Evolutionary conservation across 2,113 vertebrate species (phyloP).

Genomic region (Dicentrarchus labrax): DNA sequence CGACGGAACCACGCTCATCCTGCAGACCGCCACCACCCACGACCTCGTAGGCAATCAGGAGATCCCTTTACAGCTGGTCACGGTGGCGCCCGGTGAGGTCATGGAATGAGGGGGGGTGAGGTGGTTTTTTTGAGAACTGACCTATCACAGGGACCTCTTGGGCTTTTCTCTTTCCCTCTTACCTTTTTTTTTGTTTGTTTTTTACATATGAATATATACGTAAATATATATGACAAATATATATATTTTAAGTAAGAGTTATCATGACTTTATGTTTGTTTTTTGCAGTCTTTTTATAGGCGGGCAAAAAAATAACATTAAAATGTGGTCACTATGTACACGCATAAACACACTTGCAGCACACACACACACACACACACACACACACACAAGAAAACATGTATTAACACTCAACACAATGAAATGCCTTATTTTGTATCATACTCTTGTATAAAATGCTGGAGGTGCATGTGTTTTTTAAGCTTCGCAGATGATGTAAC

Average conservation of each 20-base stretch:
- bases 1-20: slow-evolving; percentile 97
- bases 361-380: slow-evolving; percentile 73
- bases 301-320: slow-evolving; percentile 91
- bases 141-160: slow-evolving; percentile 80
- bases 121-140: slow-evolving; percentile 70
- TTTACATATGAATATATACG: slow-evolving; percentile 87
- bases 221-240: slow-evolving; percentile 89
- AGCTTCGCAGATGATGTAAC: slow-evolving; percentile 90
- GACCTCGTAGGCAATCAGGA: slow-evolving; percentile 97
- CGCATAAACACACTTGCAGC: slow-evolving; percentile 55
- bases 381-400: slow-evolving; percentile 40
- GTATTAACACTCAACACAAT: slow-evolving; percentile 80
- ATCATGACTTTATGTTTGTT: slow-evolving; percentile 92
- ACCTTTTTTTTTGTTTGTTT: slow-evolving; percentile 67
- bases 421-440: slow-evolving; percentile 99
- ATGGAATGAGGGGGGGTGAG: slow-evolving; percentile 91
- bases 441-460: slow-evolving; percentile 99
- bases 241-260: slow-evolving; percentile 89
- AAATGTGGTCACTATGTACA: slow-evolving; percentile 94
- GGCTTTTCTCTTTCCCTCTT: slow-evolving; percentile 72
- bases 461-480: slow-evolving; percentile 98
- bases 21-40: slow-evolving; percentile 94
- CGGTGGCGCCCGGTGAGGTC: slow-evolving; percentile 97
- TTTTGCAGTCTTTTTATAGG: slow-evolving; percentile 99
- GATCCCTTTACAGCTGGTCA: slow-evolving; percentile 99